Evolutionary conservation across 37 sponge, comb jelly and placozoan species (phyloP).

Genomic region (Agelas oroides): DNA sequence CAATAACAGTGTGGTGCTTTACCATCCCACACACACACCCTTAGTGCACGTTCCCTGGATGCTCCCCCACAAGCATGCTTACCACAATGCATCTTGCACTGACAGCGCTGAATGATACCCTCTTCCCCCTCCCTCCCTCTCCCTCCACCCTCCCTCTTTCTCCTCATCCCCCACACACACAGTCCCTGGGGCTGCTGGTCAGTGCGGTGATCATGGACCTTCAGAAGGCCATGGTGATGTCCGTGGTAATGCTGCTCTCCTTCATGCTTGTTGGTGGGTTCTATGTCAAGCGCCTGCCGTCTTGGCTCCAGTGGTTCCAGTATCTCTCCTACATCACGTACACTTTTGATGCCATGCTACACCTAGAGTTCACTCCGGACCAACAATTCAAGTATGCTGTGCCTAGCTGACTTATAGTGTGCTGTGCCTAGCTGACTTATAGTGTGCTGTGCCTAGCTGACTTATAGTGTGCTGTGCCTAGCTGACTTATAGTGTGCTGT

Average conservation of each 20-base stretch:
- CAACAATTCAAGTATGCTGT: slow-evolving; percentile 37
- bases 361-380: slow-evolving; percentile 48
- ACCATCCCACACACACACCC: too few species aligned
- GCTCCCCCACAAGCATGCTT: too few species aligned
- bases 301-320: slow-evolving; percentile 64
- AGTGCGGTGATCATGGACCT: slow-evolving; percentile 59
- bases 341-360: slow-evolving; percentile 51
- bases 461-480: too few species aligned
- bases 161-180: neutral
- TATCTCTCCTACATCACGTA: slow-evolving; percentile 73
- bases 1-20: neutral
- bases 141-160: too few species aligned
- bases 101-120: too few species aligned
- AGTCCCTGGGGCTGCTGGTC: slow-evolving; percentile 63
- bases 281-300: slow-evolving; percentile 60
- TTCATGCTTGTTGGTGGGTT: slow-evolving; percentile 83
- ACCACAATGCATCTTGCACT: too few species aligned
- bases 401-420: too few species aligned
- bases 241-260: slow-evolving; percentile 52
- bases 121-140: too few species aligned
- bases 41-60: too few species aligned
- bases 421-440: too few species aligned
- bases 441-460: too few species aligned
- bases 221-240: slow-evolving; percentile 18
- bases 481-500: too few species aligned